A percentile compares a stretch with the other conserved stretches of the same genome.
Conservation (phyloP, 1,140 invertebrate genomes). For the Tyrophagus putrescentiae region DNA sequence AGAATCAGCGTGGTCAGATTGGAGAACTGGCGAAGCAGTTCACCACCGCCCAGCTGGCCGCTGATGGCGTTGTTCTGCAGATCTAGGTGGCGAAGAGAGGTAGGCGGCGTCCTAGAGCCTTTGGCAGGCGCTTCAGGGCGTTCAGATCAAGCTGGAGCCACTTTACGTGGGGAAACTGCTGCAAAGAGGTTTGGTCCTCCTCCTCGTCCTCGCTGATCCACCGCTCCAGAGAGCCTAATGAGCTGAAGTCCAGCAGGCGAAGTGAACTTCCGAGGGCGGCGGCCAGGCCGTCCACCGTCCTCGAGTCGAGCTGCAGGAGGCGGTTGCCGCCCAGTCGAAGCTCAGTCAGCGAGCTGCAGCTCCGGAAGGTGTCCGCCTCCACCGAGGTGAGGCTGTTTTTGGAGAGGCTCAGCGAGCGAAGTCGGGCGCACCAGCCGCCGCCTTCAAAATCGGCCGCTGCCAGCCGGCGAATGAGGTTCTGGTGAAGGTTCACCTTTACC, state of each 20-base stretch:
- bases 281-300: slow-evolving; percentile 54
- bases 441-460: slow-evolving; percentile 52
- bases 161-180: slow-evolving; percentile 46
- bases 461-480: slow-evolving; percentile 63
- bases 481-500: slow-evolving; percentile 66
- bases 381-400: slow-evolving; percentile 67
- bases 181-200: slow-evolving; percentile 47
- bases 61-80: slow-evolving; percentile 64
- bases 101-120: slow-evolving; percentile 46
- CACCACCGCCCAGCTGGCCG: slow-evolving; percentile 43
- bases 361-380: slow-evolving; percentile 51
- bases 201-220: slow-evolving; percentile 46
- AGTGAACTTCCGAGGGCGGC: no score
- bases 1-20: slow-evolving; percentile 57
- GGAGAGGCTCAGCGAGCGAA: slow-evolving; percentile 54
- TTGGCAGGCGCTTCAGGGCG: slow-evolving; percentile 52
- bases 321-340: slow-evolving; percentile 76
- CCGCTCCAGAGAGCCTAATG: slow-evolving; percentile 61
- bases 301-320: slow-evolving; percentile 53
- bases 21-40: slow-evolving; percentile 54
- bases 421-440: slow-evolving; percentile 59
- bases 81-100: slow-evolving; percentile 63
- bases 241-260: slow-evolving; percentile 48
- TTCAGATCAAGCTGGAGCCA: slow-evolving; percentile 80
- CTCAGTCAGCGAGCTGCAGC: slow-evolving; percentile 54